Evolutionary conservation across 2,113 vertebrate species (phyloP).

Genomic region (Phrynosoma blainvillii): DNA sequence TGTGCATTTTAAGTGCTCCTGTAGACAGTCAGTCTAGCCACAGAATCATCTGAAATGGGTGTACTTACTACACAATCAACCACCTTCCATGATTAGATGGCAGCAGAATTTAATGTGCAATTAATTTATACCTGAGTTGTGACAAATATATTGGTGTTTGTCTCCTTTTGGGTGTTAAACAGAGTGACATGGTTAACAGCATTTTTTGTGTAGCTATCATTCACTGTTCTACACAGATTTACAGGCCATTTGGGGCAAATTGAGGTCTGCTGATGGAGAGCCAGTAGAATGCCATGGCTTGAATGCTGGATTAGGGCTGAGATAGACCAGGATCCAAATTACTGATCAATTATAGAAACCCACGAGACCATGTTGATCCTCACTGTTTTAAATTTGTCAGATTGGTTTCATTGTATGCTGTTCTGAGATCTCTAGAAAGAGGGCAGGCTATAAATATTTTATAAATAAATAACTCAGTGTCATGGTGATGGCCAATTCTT

Average conservation of each 20-base stretch:
- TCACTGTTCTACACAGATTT: not conserved
- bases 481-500: not conserved
- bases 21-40: conserved; percentile 41
- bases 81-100: conserved; percentile 11
- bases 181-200: not conserved
- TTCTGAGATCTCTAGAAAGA: no score
- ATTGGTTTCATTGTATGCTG: no score
- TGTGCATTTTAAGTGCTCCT: conserved; percentile 30
- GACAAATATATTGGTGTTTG: not conserved
- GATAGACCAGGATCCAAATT: not conserved
- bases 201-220: not conserved
- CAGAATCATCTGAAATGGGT: conserved; percentile 15
- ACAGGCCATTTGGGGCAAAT: not conserved
- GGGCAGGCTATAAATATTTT: not conserved
- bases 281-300: not conserved
- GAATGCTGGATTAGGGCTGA: not conserved
- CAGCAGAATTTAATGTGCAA: conserved; percentile 9
- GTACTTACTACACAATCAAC: conserved; percentile 14
- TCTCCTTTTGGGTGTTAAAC: not conserved
- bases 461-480: not conserved
- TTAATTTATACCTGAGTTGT: conserved; percentile 3
- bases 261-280: not conserved
- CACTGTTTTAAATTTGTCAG: no score
- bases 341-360: no score
- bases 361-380: not conserved